Percentiles rank a stretch among this genome's conserved stretches.
phyloP scores from a whole-genome alignment of 2,797 vertebrate species.

The Lophotriccus pileatus region DNA sequence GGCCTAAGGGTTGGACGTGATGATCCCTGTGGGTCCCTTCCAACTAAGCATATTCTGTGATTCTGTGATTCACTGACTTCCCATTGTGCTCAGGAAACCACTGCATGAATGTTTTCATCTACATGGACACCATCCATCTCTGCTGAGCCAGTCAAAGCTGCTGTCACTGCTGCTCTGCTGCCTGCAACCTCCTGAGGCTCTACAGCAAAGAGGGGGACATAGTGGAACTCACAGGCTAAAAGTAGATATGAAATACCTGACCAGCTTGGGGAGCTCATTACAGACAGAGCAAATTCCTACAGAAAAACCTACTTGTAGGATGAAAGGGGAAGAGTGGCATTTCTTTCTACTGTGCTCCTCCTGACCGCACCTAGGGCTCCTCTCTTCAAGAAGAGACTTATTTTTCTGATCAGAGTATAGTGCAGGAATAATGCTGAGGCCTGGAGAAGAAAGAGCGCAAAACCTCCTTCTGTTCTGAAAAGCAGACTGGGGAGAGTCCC shows the following conservation, averaged over 20 bases:
- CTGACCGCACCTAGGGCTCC: background rate
- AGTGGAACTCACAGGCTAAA: background rate
- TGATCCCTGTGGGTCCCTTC: background rate
- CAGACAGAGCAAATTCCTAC: background rate
- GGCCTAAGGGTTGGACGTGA: background rate
- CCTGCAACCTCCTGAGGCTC: background rate
- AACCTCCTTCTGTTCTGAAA: background rate
- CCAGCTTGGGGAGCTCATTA: background rate
- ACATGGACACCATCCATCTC: background rate
- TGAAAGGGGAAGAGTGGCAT: fast-evolving
- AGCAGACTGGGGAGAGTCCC: background rate
- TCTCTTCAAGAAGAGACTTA: background rate
- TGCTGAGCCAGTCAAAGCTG: background rate
- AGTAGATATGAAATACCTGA: background rate
- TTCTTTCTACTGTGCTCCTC: background rate
- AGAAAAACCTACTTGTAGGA: background rate
- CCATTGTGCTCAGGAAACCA: background rate
- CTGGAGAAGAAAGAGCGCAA: background rate
- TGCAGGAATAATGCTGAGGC: background rate
- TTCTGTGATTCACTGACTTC: background rate
- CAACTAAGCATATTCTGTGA: background rate
- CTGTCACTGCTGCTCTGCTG: background rate
- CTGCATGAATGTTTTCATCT: background rate
- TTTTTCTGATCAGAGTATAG: background rate
- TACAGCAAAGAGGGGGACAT: background rate